These are phyloP conservation scores for Sterna hirundo DNA, from an alignment of 2,113 vertebrate species.

Conservation along the genomic window DNA sequence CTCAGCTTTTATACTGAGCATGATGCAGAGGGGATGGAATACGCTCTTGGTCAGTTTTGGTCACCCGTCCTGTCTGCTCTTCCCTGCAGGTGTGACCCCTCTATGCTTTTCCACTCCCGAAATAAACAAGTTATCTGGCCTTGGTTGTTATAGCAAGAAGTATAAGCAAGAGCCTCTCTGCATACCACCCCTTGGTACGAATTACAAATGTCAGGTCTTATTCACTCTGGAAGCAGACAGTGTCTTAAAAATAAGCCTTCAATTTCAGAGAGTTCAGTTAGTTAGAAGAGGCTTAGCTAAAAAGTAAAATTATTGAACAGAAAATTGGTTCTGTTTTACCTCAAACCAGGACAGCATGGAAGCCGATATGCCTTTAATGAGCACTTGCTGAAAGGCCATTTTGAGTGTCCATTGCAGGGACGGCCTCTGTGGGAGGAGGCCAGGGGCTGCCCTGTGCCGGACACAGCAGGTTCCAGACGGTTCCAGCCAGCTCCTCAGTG, in stretches of 20 bases:
- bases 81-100: neutral
- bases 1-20: neutral
- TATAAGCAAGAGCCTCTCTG: neutral
- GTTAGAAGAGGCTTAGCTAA: neutral
- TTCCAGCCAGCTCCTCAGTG: accelerated
- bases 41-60: neutral
- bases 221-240: neutral
- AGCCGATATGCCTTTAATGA: accelerated
- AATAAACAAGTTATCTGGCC: neutral
- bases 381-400: accelerated
- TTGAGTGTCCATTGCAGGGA: accelerated
- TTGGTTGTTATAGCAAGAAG: neutral
- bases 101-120: neutral
- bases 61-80: neutral
- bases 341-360: neutral
- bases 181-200: neutral
- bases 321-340: neutral
- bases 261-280: neutral
- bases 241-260: neutral
- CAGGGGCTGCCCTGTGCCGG: accelerated
- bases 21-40: neutral
- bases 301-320: neutral
- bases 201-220: neutral
- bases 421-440: accelerated
- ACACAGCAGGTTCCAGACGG: accelerated